Evolutionary conservation across 2,797 vertebrate genomes (phyloP).

Genomic region (Crenuchus spilurus): DNA sequence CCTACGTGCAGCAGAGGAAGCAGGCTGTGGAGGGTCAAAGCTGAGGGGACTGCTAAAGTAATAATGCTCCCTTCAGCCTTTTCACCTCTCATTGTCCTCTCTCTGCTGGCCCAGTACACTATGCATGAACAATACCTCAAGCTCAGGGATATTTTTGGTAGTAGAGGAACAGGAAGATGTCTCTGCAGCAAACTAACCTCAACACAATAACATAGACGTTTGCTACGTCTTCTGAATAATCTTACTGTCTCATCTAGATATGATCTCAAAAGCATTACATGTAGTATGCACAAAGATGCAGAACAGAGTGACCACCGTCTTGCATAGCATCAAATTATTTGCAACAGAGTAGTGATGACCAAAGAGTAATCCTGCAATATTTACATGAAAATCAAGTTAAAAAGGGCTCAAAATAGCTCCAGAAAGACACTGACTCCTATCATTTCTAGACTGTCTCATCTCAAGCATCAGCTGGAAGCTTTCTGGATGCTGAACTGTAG

Average conservation of each 20-base stretch:
- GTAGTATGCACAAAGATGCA: background rate
- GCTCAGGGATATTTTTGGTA: slow-evolving; percentile 23
- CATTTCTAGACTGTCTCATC: slow-evolving; percentile 12
- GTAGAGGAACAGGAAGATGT: slow-evolving; percentile 31
- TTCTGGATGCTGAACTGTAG: background rate
- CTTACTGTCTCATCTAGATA: background rate
- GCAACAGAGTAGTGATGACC: background rate
- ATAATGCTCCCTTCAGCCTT: slow-evolving; percentile 26
- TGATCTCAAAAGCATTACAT: background rate
- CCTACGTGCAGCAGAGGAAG: slow-evolving; percentile 42
- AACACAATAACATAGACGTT: background rate
- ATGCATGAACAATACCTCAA: slow-evolving; percentile 23
- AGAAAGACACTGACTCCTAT: background rate
- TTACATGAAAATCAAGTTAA: background rate
- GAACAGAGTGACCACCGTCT: background rate
- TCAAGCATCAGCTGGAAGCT: background rate
- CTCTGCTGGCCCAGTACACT: background rate
- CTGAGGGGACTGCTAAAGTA: slow-evolving; percentile 47
- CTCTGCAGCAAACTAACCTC: background rate
- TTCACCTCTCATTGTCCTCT: slow-evolving; percentile 35
- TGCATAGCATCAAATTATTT: background rate
- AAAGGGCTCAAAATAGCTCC: background rate
- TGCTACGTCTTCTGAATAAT: background rate
- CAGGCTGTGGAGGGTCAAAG: slow-evolving; percentile 42
- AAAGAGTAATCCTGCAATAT: background rate